Conservation (phyloP, 2,888 invertebrate genomes). For the Apodemia mormo region DNA sequence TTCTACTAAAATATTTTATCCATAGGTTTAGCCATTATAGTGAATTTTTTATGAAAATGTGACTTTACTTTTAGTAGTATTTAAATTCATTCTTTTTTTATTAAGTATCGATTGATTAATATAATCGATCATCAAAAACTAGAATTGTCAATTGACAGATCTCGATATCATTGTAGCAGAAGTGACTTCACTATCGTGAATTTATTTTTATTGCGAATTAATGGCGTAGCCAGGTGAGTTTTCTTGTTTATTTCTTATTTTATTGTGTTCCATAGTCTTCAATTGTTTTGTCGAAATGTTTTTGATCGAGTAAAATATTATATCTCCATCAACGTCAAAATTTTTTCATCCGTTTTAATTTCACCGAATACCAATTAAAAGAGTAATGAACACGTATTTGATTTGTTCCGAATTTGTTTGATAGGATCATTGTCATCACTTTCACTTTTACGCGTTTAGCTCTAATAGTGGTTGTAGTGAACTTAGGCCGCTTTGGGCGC, state of each 20-base stretch:
- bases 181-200: conserved; percentile 44
- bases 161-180: background rate
- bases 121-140: no score
- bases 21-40: no score
- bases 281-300: conserved; percentile 79
- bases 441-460: conserved; percentile 77
- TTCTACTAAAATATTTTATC: no score
- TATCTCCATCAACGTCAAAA: conserved; percentile 74
- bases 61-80: no score
- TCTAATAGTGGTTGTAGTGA: conserved; percentile 67
- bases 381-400: conserved; percentile 81
- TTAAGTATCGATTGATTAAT: no score
- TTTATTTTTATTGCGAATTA: conserved; percentile 82
- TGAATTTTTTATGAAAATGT: no score
- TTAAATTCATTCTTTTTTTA: no score
- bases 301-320: conserved; percentile 75
- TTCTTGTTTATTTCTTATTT: conserved; percentile 80
- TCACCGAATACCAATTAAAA: conserved; percentile 68
- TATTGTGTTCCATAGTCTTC: conserved; percentile 75
- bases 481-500: conserved; percentile 56
- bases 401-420: conserved; percentile 79
- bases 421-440: conserved; percentile 81
- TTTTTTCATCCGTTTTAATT: conserved; percentile 75
- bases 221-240: conserved; percentile 82
- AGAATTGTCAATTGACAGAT: no score